Evolutionary conservation across 1,140 invertebrate genomes (phyloP).

Genomic region (Cydia amplana): DNA sequence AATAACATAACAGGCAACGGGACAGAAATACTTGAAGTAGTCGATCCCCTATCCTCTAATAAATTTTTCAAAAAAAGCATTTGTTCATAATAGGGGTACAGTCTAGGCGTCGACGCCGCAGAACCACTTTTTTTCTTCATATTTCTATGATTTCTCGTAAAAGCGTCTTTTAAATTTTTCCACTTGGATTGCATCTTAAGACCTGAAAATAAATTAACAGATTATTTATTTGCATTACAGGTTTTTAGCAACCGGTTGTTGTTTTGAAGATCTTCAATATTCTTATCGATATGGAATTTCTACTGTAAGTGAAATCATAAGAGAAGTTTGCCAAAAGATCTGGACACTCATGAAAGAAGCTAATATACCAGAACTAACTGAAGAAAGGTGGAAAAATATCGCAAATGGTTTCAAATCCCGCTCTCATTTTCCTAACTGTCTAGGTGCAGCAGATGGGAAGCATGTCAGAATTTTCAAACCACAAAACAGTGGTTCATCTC

Average conservation of each 20-base stretch:
- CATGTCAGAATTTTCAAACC: no score
- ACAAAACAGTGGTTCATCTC: no score
- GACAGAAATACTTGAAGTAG: conserved; percentile 4
- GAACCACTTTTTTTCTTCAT: conserved; percentile 23
- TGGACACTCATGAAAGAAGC: conserved; percentile 13
- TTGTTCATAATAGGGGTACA: conserved; percentile 7
- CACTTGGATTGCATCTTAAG: conserved; percentile 14
- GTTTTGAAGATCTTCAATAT: conserved; percentile 1
- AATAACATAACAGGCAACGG: no score
- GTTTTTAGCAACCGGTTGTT: conserved; percentile 2
- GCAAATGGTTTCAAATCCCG: no score
- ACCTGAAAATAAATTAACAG: conserved; percentile 19
- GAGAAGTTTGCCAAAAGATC: not conserved
- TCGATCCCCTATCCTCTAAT: conserved; percentile 6
- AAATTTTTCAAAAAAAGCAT: conserved; percentile 11
- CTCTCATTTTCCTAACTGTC: no score
- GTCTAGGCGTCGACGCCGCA: not conserved
- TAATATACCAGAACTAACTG: conserved; percentile 3
- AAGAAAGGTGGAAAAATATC: not conserved
- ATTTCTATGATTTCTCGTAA: conserved; percentile 14
- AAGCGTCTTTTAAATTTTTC: conserved; percentile 25
- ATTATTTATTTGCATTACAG: conserved; percentile 23
- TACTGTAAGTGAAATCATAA: conserved; percentile 4
- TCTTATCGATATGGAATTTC: not conserved
- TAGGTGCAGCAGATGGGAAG: no score